Evolutionary conservation across 2,888 invertebrate species (phyloP), one percentile per base, ranked within the genome.

Genomic region (Noctua janthe): DNA sequence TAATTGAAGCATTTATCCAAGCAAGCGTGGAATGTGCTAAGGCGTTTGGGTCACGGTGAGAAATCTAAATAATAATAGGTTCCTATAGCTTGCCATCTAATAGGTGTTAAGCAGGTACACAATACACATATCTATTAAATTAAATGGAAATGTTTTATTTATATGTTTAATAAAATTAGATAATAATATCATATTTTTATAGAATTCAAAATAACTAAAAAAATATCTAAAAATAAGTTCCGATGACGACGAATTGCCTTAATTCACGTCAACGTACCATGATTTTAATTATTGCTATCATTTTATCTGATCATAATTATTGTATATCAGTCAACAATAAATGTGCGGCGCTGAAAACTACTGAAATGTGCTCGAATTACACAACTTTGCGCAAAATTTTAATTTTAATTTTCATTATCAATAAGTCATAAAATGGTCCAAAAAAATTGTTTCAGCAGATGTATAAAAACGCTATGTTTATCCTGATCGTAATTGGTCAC

Each of bases 251-350:
- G n/a, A n/a, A n/a, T n/a, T n/a, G n/a, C n/a, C n/a, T n/a, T 35
- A 71, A 49, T 23, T 15, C 35, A 78, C 79, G 64, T 62, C 15
- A 66, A 43, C 47, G 43, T 51, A 35, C 15, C 15, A 69, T 70
- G 51, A 85, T 66, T 70, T 59, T 15, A 66, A 56, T 62, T 15
- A 74, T 56, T 13, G 35, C 10, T 77, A 76, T 64, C 8, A 51
- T 80, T 64, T 71, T 84, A 87, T 84, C 85, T 64, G 72, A 79
- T 85, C 35, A 54, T 72, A 62, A 81, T 81, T 72, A 67, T 47
- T 85, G 69, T 39, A 71, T 85, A 78, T 84, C 74, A 54, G 76
- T 39, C 29, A 74, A 64, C 47, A 71, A 77, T 35, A 76, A 71
- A 62, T 56, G 15, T 47, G 35, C 4, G 51, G 39, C 23, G 29